These are phyloP conservation scores for Tragelaphus scriptus DNA, from an alignment of 2,113 vertebrate species.

Conservation along the genomic window DNA sequence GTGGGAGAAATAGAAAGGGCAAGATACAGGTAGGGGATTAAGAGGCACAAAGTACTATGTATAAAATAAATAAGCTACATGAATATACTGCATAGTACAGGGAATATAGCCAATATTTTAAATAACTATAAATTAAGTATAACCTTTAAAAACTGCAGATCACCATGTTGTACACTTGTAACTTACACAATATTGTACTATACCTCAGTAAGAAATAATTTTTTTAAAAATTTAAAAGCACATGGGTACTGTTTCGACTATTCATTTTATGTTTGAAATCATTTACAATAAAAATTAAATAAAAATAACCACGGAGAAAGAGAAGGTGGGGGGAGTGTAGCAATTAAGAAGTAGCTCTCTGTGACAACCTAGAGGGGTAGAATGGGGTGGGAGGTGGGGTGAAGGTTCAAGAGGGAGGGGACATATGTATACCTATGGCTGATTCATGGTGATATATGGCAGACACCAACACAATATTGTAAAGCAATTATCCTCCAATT, in stretches of 20 bases:
- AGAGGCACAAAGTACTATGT: background rate
- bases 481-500: background rate
- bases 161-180: background rate
- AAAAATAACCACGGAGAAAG: background rate
- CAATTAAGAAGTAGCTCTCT: background rate
- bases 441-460: background rate
- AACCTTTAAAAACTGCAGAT: background rate
- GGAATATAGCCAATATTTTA: background rate
- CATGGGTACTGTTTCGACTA: background rate
- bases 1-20: background rate
- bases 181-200: background rate
- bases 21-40: background rate
- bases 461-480: background rate
- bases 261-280: background rate
- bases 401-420: background rate
- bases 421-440: background rate
- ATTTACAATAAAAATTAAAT: background rate
- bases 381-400: background rate
- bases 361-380: background rate
- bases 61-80: background rate
- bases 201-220: background rate
- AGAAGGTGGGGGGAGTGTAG: background rate
- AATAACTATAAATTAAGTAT: background rate
- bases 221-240: background rate
- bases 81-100: background rate